These are phyloP conservation scores for Unio delphinus DNA, from an alignment of 2,888 invertebrate genomes.

Conservation along the genomic window DNA sequence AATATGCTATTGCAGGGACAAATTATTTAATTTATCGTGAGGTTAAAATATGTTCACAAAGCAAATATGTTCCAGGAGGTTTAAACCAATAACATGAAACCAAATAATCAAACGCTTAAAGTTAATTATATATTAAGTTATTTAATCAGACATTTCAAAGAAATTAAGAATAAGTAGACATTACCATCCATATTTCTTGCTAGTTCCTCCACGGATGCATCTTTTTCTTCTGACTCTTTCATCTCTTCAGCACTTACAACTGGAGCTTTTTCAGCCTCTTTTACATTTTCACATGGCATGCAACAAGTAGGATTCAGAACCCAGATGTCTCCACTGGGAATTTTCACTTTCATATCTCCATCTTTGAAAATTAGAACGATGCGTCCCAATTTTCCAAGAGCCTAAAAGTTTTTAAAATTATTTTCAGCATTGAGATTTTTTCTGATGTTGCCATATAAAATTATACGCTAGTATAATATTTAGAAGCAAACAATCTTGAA, in stretches of 20 bases:
- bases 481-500: too few relatives aligned
- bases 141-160: too few relatives aligned
- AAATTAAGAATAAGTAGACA: neutral
- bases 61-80: too few relatives aligned
- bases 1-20: too few relatives aligned
- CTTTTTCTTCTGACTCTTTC: constrained; percentile 13
- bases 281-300: constrained; percentile 21
- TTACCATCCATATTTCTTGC: constrained; percentile 23
- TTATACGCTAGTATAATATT: too few relatives aligned
- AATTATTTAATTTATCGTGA: too few relatives aligned
- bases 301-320: constrained; percentile 45
- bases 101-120: too few relatives aligned
- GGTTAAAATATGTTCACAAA: too few relatives aligned
- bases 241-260: constrained; percentile 22
- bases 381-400: constrained; percentile 37
- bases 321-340: constrained; percentile 31
- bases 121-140: too few relatives aligned
- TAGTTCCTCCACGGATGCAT: neutral
- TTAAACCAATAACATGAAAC: too few relatives aligned
- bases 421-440: too few relatives aligned
- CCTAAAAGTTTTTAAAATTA: constrained; percentile 11
- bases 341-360: constrained; percentile 46
- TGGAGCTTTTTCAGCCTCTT: constrained; percentile 13
- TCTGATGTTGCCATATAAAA: too few relatives aligned
- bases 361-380: constrained; percentile 39